These are phyloP conservation scores for Ochropleura leucogaster DNA, from an alignment of 2,888 invertebrate genomes.

Conservation along the genomic window DNA sequence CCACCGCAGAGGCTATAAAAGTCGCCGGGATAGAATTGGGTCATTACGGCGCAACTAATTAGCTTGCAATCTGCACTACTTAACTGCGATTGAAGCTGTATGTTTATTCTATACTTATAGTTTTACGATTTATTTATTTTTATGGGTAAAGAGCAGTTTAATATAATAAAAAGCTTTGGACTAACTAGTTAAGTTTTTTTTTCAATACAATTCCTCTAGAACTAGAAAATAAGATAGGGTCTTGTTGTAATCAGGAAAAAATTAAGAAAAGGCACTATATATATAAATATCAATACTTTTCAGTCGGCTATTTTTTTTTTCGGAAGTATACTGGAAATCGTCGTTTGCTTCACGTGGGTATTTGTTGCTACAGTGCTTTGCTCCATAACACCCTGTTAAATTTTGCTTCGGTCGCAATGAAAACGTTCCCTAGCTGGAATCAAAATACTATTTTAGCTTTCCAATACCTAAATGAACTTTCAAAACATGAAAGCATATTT, in stretches of 20 bases:
- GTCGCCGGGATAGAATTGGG: constrained; percentile 56
- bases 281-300: too few relatives aligned
- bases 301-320: too few relatives aligned
- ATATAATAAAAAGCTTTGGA: neutral
- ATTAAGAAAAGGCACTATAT: too few relatives aligned
- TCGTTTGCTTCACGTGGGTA: too few relatives aligned
- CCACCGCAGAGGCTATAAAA: constrained; percentile 61
- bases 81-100: constrained; percentile 43
- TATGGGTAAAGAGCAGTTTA: neutral
- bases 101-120: constrained; percentile 19
- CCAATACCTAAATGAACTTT: neutral
- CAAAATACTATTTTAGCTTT: neutral
- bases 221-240: too few relatives aligned
- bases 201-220: too few relatives aligned
- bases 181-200: neutral
- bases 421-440: too few relatives aligned
- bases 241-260: too few relatives aligned
- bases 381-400: too few relatives aligned
- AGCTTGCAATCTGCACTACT: constrained; percentile 60
- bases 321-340: too few relatives aligned
- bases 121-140: constrained; percentile 7
- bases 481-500: neutral
- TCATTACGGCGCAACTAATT: constrained; percentile 59
- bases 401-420: too few relatives aligned
- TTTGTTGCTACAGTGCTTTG: too few relatives aligned